Evolutionary conservation across 2,797 vertebrate genomes (phyloP).

Genomic region (Phoxinus dragarum): DNA sequence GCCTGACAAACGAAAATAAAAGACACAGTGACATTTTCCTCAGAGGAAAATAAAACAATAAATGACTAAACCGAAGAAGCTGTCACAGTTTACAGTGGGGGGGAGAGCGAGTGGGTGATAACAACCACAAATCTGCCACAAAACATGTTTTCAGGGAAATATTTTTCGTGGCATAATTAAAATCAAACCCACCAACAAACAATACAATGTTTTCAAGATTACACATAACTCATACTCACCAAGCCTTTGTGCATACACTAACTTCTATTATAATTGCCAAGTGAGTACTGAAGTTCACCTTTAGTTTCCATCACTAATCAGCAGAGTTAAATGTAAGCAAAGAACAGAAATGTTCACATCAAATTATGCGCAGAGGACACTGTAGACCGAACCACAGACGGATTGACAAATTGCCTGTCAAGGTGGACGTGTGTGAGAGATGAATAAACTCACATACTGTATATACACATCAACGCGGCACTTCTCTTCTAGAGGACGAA

Average conservation of each 20-base stretch:
- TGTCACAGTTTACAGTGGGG: conserved; percentile 27
- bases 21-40: conserved; percentile 25
- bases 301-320: neutral
- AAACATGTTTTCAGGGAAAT: conserved; percentile 8
- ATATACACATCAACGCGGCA: neutral
- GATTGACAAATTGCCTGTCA: neutral
- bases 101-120: conserved; percentile 35
- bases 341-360: neutral
- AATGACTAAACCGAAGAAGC: conserved; percentile 30
- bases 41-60: conserved; percentile 29
- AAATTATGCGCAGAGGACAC: neutral
- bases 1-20: conserved; percentile 32
- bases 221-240: neutral
- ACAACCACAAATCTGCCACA: conserved; percentile 28
- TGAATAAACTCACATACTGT: neutral
- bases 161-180: neutral
- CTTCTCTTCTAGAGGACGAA: neutral
- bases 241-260: neutral
- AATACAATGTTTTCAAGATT: neutral
- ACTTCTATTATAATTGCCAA: neutral
- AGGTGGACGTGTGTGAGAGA: neutral
- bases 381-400: neutral
- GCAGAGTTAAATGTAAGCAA: neutral
- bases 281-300: neutral
- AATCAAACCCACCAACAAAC: conserved; percentile 5